Conservation (phyloP, 2,113 vertebrate genomes). For the Petroica traversi region DNA sequence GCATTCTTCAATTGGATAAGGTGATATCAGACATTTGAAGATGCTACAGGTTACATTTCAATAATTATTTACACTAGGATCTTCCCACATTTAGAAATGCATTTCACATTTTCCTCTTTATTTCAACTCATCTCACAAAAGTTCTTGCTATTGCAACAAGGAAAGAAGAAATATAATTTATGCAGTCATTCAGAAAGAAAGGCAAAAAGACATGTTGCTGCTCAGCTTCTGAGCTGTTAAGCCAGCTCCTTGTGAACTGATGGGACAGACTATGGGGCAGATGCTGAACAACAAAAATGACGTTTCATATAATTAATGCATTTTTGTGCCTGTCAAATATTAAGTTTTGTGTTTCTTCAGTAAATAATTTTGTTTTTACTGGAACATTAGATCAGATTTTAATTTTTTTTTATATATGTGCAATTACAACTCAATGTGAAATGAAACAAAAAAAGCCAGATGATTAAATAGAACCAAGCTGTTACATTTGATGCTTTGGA, state of each 20-base stretch:
- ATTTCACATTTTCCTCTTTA: background rate
- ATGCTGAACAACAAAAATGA: background rate
- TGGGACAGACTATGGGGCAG: background rate
- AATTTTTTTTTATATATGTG: background rate
- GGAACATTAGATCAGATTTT: background rate
- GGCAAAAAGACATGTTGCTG: background rate
- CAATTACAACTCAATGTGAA: background rate
- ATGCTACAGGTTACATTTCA: background rate
- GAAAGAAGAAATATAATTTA: background rate
- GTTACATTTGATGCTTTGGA: background rate
- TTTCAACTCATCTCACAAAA: background rate
- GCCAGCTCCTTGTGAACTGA: background rate
- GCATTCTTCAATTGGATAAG: background rate
- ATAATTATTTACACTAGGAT: background rate
- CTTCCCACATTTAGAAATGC: background rate
- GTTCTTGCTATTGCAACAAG: background rate
- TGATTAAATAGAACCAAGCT: slow-evolving; percentile 20
- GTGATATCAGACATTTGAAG: background rate
- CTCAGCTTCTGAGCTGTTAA: background rate
- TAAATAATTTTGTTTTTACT: background rate
- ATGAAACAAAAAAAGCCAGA: background rate
- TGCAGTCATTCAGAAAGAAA: background rate
- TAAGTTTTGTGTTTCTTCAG: background rate
- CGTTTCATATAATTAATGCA: background rate
- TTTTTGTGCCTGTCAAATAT: background rate